Conservation (phyloP, 2,113 vertebrate genomes). For the Eublepharis macularius region DNA sequence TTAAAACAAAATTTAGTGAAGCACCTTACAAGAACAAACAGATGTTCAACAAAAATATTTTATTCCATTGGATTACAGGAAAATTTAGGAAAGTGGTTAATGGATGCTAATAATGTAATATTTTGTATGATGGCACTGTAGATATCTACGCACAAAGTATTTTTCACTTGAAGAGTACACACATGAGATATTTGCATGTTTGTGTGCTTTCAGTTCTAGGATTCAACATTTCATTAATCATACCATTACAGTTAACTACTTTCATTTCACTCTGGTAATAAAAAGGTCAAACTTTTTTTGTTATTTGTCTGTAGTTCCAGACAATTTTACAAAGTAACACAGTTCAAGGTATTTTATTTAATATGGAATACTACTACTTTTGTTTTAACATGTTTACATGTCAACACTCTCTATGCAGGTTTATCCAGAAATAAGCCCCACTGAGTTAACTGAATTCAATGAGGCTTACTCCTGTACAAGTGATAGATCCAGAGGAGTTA, state of each 20-base stretch:
- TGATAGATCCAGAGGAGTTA: no score
- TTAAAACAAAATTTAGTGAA: not conserved
- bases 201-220: slow-evolving; percentile 45
- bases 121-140: not conserved
- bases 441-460: no score
- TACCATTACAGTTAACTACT: slow-evolving; percentile 28
- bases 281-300: slow-evolving; percentile 43
- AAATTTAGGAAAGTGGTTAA: not conserved
- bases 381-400: not conserved
- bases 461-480: no score
- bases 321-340: not conserved
- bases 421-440: no score
- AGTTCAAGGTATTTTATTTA: not conserved
- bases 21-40: not conserved
- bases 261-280: slow-evolving; percentile 45
- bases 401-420: not conserved
- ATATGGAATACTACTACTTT: not conserved
- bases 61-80: not conserved
- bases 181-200: slow-evolving; percentile 40
- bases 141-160: not conserved
- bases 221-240: slow-evolving; percentile 37
- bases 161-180: slow-evolving; percentile 30
- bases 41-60: not conserved
- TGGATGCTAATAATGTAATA: not conserved
- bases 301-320: not conserved